A percentile compares a stretch with the other conserved stretches of the same genome.
Evolutionary conservation across 35 echinoderm and acorn worm species (phyloP).

Genomic region (Ophiothrix spiculata): DNA sequence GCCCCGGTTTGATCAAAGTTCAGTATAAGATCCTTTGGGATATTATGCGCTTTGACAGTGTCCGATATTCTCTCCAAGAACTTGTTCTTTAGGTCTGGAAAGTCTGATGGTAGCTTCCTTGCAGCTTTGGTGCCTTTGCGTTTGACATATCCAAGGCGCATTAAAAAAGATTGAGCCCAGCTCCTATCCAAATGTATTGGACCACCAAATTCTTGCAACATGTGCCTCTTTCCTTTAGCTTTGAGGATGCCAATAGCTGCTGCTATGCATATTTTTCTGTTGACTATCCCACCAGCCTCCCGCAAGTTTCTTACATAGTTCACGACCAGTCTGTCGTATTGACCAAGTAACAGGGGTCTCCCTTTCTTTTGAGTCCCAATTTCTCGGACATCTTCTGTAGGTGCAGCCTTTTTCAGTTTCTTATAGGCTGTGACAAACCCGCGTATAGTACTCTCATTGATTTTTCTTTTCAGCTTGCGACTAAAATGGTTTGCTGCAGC

Average conservation of each 20-base stretch:
- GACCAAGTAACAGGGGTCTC: neutral
- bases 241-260: neutral
- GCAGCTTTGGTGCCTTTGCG: constrained; percentile 42
- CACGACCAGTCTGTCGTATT: neutral
- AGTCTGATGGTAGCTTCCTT: neutral
- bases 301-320: neutral
- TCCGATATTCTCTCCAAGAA: constrained; percentile 19
- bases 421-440: constrained; percentile 38
- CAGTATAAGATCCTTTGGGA: constrained; percentile 37
- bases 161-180: neutral
- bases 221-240: neutral
- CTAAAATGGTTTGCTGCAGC: constrained; percentile 33
- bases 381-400: neutral
- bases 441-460: constrained; percentile 45
- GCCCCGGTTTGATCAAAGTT: constrained; percentile 68
- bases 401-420: neutral
- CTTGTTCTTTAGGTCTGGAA: neutral
- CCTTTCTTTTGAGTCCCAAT: neutral
- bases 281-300: neutral
- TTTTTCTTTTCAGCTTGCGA: constrained; percentile 11
- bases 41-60: constrained; percentile 16
- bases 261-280: neutral
- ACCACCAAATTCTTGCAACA: constrained; percentile 11
- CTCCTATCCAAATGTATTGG: neutral
- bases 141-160: constrained; percentile 10